Base-by-base conservation (phyloP, 2,888 invertebrate genomes). In the Bhutanitis thaidina region DNA sequence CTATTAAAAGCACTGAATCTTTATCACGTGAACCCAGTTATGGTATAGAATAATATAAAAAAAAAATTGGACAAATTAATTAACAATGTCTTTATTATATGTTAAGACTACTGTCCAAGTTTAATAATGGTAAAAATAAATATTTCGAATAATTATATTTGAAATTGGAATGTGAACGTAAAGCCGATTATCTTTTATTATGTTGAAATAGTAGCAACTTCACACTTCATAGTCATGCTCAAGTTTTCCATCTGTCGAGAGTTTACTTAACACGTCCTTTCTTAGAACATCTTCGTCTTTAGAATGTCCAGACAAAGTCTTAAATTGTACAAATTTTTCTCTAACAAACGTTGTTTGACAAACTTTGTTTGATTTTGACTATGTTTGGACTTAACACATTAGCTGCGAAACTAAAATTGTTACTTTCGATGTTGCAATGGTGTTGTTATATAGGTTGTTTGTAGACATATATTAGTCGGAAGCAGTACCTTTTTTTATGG, bases 401-500 rank as follows among this genome's bases (percentile, higher is more conserved):
- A 34, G 34, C 49, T 48, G 55, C 45, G 55, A 55, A 61, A 55
- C 54, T 52, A 53, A 50, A 60, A 58, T 54, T 54, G 53, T 59
- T 55, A 44, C 56, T 51, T 55, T 55, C 53, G 53, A 54, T 58
- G 41, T 46, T 16, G 45, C 25, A 41, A 46, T 25, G 32, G 30
- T 43, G 35, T 43, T 36, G 30, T 29, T 29, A 25, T 30, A 30
- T 38, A 37, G 10, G 1, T 1, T 30, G 30, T 10, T 30, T n/a
- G 9, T n/a, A n/a, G n/a, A n/a, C n/a, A n/a, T n/a, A n/a, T n/a
- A n/a, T 1, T 30, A 20, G 20, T 20, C 20, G 20, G 20, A 3
- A 20, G 20, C 20, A 20, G n/a, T n/a, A n/a, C n/a, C n/a, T n/a
- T n/a, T n/a, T n/a, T n/a, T n/a, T n/a, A n/a, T n/a, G n/a, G n/a